Conservation (phyloP, 2,797 vertebrate genomes). For the Aeoliscus strigatus region DNA sequence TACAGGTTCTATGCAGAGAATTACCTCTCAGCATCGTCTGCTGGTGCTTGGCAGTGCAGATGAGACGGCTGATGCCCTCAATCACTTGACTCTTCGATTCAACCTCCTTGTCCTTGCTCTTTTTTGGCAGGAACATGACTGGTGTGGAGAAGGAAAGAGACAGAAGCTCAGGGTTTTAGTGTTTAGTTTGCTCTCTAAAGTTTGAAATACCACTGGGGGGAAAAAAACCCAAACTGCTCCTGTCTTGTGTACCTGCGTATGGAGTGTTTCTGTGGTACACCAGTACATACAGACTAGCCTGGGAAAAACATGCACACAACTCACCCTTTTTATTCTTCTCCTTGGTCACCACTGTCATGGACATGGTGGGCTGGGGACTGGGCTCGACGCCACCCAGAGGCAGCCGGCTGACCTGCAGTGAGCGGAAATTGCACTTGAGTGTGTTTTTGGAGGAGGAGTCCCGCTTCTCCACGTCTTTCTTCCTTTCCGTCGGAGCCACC, state of each 20-base stretch:
- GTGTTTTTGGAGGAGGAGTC: conserved; percentile 91
- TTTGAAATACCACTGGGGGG: no score
- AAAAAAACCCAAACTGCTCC: no score
- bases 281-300: neutral
- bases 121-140: conserved; percentile 99
- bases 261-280: no score
- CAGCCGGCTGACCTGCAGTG: conserved; percentile 97
- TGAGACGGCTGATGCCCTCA: conserved; percentile 94
- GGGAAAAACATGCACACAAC: neutral
- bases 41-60: conserved; percentile 98
- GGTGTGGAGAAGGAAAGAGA: conserved; percentile 44
- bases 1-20: neutral
- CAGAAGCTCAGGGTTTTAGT: conserved; percentile 10
- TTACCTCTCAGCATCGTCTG: conserved; percentile 93
- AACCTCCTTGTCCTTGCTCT: conserved; percentile 93
- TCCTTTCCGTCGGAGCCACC: conserved; percentile 85
- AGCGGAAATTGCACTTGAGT: conserved; percentile 98
- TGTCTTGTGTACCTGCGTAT: no score
- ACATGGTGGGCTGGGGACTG: conserved; percentile 84
- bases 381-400: conserved; percentile 80
- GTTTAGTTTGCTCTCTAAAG: no score
- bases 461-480: conserved; percentile 89
- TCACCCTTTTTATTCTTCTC: conserved; percentile 98
- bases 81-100: conserved; percentile 97
- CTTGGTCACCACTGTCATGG: conserved; percentile 97